Conservation (phyloP, 2,797 vertebrate species). For the Acipenser transmontanus region DNA sequence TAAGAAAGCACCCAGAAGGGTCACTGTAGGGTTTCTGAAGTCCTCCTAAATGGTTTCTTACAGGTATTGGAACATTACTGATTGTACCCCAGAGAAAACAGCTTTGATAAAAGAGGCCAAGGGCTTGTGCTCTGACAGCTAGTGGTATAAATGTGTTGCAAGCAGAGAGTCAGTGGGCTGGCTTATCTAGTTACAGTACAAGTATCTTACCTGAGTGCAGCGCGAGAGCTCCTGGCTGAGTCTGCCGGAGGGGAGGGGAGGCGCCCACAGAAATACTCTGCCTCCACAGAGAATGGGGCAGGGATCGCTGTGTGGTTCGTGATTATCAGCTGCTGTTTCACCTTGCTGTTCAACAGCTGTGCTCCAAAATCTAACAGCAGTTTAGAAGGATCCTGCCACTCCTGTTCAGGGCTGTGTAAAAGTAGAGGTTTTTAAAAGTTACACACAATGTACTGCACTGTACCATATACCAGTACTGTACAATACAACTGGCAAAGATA, state of each 20-base stretch:
- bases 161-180: no score
- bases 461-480: no score
- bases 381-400: constrained; percentile 8
- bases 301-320: constrained; percentile 71
- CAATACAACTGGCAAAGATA: no score
- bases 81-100: no score
- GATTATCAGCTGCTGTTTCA: constrained; percentile 64
- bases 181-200: not conserved
- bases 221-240: not conserved
- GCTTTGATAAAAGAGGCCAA: no score
- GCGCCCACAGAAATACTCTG: constrained; percentile 64
- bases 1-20: no score
- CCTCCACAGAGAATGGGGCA: constrained; percentile 62
- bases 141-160: no score
- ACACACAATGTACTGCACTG: no score
- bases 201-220: not conserved
- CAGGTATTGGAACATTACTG: no score
- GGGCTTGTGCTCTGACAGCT: no score
- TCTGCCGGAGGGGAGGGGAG: constrained; percentile 17
- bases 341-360: constrained; percentile 47
- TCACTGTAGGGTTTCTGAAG: no score
- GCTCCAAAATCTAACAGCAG: constrained; percentile 73
- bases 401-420: constrained; percentile 36
- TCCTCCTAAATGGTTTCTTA: no score
- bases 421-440: constrained; percentile 1